A percentile compares a stretch with the other conserved stretches of the same genome.
These are phyloP conservation scores for Polydrusus cervinus DNA, from an alignment of 2,888 invertebrate genomes.

Conservation along the genomic window DNA sequence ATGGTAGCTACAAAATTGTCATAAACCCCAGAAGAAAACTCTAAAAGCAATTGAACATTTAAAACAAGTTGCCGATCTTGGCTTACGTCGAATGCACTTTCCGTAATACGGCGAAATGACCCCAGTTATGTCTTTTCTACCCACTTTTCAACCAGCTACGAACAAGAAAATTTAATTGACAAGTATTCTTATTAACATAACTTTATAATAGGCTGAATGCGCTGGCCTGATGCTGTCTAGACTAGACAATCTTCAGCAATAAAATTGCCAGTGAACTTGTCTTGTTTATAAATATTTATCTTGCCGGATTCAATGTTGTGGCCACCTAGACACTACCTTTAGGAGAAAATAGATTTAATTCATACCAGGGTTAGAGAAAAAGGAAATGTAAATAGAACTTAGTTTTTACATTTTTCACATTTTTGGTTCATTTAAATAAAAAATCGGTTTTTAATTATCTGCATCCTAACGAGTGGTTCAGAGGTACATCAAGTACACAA, in stretches of 20 bases:
- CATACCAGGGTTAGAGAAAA: neutral
- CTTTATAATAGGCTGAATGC: conserved; percentile 30
- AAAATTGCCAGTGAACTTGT: conserved; percentile 33
- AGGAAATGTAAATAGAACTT: no score
- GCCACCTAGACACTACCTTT: conserved; percentile 36
- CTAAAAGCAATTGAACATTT: no score
- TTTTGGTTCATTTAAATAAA: no score
- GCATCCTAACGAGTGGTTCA: no score
- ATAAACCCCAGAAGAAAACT: neutral
- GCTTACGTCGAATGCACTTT: no score
- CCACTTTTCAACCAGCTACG: conserved; percentile 23
- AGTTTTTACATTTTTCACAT: no score
- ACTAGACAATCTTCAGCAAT: conserved; percentile 42
- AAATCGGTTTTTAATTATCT: no score
- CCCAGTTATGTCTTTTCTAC: neutral
- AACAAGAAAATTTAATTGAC: conserved; percentile 36
- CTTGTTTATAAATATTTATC: conserved; percentile 45
- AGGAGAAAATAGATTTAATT: neutral
- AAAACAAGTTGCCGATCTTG: no score
- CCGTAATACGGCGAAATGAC: neutral
- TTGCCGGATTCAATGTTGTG: conserved; percentile 38
- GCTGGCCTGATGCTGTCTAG: conserved; percentile 39
- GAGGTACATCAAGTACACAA: no score
- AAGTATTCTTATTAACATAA: conserved; percentile 39
- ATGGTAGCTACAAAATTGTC: no score